A percentile compares a stretch with the other conserved stretches of the same genome.
Conservation (phyloP, 1,140 invertebrate species). For the Leptinotarsa lineolata region DNA sequence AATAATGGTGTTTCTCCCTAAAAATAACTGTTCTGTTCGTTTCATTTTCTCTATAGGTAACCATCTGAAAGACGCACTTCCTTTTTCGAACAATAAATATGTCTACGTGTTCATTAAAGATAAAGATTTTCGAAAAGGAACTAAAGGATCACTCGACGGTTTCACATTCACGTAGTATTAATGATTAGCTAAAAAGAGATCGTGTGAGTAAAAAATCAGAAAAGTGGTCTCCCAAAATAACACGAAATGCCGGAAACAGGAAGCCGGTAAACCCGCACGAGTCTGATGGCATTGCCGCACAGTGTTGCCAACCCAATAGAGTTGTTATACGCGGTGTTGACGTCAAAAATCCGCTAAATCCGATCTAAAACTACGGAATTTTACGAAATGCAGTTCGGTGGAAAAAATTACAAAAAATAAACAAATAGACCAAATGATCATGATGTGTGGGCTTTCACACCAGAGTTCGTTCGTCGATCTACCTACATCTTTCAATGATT, state of each 20-base stretch:
- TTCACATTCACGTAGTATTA: background rate
- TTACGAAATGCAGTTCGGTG: too few species aligned
- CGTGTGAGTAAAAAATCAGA: constrained; percentile 14
- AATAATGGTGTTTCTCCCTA: too few species aligned
- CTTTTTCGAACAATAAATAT: constrained; percentile 10
- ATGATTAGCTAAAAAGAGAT: constrained; percentile 6
- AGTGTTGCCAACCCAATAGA: too few species aligned
- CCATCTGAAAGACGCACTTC: constrained; percentile 7
- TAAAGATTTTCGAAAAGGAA: constrained; percentile 9
- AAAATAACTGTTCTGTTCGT: background rate
- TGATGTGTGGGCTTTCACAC: too few species aligned
- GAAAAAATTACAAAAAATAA: too few species aligned
- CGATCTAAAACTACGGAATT: too few species aligned
- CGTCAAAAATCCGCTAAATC: too few species aligned
- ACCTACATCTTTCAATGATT: too few species aligned
- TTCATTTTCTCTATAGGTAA: background rate
- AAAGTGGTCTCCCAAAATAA: constrained; percentile 17
- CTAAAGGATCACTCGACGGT: constrained; percentile 9
- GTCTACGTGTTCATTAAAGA: constrained; percentile 7
- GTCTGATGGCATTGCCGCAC: constrained; percentile 8
- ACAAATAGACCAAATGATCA: too few species aligned
- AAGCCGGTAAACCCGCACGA: constrained; percentile 1
- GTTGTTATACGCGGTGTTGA: too few species aligned
- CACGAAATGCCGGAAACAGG: constrained; percentile 18
- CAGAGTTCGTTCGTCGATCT: too few species aligned